A percentile compares a stretch with the other conserved stretches of the same genome.
Conservation (phyloP, 2,797 vertebrate species). For the Alauda arvensis region DNA sequence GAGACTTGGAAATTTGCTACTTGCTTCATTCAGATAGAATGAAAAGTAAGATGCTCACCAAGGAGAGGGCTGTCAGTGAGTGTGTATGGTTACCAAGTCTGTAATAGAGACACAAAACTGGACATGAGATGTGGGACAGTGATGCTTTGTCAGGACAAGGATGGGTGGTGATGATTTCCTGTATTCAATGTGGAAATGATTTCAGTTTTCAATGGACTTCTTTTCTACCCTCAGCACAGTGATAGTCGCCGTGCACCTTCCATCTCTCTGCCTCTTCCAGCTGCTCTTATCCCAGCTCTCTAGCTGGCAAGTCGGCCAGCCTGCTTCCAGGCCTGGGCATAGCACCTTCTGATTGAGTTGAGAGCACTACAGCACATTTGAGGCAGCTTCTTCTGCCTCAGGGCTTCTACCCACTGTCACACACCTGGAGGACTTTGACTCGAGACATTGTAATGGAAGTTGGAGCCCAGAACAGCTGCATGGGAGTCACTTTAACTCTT, state of each 20-base stretch:
- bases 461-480: neutral
- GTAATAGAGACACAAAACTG: neutral
- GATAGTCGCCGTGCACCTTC: neutral
- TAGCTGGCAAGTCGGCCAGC: neutral
- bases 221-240: neutral
- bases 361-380: neutral
- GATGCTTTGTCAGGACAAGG: neutral
- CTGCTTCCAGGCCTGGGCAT: neutral
- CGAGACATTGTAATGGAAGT: fast-evolving
- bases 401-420: neutral
- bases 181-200: neutral
- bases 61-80: neutral
- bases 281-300: neutral
- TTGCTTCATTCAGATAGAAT: neutral
- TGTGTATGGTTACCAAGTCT: neutral
- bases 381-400: neutral
- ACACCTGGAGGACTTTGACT: neutral
- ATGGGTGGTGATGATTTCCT: neutral
- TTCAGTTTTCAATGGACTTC: neutral
- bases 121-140: neutral
- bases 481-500: neutral
- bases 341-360: neutral
- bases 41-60: neutral
- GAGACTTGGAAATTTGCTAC: neutral
- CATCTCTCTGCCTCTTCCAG: neutral